Conservation (phyloP, 1,140 invertebrate genomes). For the Sitobion miscanthi region DNA sequence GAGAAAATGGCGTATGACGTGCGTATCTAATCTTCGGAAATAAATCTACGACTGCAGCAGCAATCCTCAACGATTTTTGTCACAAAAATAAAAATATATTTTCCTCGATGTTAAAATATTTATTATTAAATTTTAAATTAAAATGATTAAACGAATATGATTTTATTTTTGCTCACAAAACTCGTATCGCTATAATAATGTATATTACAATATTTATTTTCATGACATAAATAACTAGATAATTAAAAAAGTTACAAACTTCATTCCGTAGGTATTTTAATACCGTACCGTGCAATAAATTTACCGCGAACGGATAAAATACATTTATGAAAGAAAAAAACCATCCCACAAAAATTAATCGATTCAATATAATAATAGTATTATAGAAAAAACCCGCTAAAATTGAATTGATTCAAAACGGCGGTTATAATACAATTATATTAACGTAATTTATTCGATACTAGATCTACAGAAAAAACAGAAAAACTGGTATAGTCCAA, state of each 20-base stretch:
- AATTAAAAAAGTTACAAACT: conserved; percentile 11
- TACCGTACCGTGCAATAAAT: neutral
- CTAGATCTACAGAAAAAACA: neutral
- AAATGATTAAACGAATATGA: neutral
- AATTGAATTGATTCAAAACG: neutral
- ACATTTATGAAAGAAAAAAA: conserved; percentile 3
- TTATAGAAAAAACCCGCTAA: neutral
- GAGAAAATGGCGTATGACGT: conserved; percentile 22
- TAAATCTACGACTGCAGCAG: neutral
- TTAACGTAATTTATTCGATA: neutral
- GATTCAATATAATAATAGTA: neutral
- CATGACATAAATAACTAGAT: conserved; percentile 3
- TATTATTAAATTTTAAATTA: neutral
- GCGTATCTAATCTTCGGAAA: conserved; percentile 17
- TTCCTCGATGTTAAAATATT: neutral
- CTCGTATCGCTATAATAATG: neutral
- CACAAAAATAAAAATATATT: neutral
- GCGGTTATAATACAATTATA: neutral
- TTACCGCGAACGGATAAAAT: neutral
- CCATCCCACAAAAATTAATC: neutral
- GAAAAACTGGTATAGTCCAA: neutral
- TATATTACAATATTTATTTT: neutral
- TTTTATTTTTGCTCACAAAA: neutral
- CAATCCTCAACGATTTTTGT: neutral
- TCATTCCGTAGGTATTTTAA: neutral